phyloP scores from a whole-genome alignment of 1,140 invertebrate genomes.

The Aculops lycopersici region DNA sequence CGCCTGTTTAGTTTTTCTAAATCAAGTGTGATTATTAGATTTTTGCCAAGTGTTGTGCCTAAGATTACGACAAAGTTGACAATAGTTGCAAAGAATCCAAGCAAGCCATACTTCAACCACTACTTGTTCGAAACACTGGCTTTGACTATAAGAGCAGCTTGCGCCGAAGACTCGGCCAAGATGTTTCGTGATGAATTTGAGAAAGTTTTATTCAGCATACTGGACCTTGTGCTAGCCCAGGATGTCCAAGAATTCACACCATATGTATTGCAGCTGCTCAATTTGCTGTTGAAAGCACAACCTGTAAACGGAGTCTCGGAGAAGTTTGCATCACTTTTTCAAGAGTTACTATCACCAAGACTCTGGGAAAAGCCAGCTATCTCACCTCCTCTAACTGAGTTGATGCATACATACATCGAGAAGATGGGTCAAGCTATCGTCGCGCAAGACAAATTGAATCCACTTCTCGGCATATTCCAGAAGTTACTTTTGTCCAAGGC shows the following conservation, averaged over 20 bases:
- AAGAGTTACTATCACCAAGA: constrained; percentile 46
- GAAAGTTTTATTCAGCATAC: constrained; percentile 57
- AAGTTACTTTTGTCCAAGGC: constrained; percentile 75
- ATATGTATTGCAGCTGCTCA: constrained; percentile 84
- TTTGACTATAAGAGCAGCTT: constrained; percentile 50
- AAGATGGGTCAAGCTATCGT: constrained; percentile 36
- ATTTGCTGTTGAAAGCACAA: constrained; percentile 54
- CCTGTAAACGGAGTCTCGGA: constrained; percentile 24
- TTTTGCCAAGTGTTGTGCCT: constrained; percentile 37
- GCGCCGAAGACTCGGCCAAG: constrained; percentile 36
- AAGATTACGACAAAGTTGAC: constrained; percentile 49
- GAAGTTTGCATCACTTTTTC: constrained; percentile 57
- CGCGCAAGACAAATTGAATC: constrained; percentile 27
- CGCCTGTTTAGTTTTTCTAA: constrained; percentile 46
- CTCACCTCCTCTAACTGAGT: constrained; percentile 52
- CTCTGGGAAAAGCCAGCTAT: constrained; percentile 73
- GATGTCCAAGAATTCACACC: constrained; percentile 89
- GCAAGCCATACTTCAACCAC: constrained; percentile 84
- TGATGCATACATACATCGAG: constrained; percentile 51
- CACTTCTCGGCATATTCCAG: constrained; percentile 63
- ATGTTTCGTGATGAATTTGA: constrained; percentile 73
- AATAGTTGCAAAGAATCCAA: constrained; percentile 62
- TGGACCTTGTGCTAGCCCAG: constrained; percentile 63
- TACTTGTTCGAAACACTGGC: constrained; percentile 78
- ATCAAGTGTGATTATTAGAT: constrained; percentile 35